Conservation (phyloP, 2,888 invertebrate species). For the Galerucella pusilla region DNA sequence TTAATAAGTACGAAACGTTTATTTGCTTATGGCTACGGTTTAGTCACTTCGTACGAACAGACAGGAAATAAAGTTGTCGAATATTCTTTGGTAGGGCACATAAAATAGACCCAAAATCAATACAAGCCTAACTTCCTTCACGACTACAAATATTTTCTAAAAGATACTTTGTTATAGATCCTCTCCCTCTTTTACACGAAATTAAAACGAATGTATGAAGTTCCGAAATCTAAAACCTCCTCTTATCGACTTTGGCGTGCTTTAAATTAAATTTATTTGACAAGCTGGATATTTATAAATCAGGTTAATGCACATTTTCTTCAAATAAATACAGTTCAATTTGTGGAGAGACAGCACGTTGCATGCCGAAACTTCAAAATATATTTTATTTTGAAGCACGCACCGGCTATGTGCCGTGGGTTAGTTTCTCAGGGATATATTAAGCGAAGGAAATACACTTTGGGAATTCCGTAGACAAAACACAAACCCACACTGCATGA, state of each 20-base stretch:
- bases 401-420: constrained; percentile 41
- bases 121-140: background rate
- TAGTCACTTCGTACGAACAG: no score
- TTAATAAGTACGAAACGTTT: no score
- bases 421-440: constrained; percentile 40
- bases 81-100: background rate
- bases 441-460: constrained; percentile 43
- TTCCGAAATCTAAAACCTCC: constrained; percentile 35
- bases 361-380: constrained; percentile 45
- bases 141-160: constrained; percentile 1
- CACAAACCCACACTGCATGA: constrained; percentile 35
- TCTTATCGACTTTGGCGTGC: constrained; percentile 34
- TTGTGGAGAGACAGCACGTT: constrained; percentile 44
- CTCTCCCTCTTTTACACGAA: background rate
- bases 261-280: constrained; percentile 43
- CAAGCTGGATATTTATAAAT: constrained; percentile 42
- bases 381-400: constrained; percentile 51
- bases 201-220: constrained; percentile 17
- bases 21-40: no score
- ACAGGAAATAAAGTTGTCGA: background rate
- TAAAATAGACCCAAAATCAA: background rate
- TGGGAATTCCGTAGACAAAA: constrained; percentile 49
- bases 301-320: constrained; percentile 44
- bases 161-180: background rate
- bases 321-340: constrained; percentile 45